These are phyloP conservation scores for Simalia tracyae DNA, from an alignment of 2,797 vertebrate species.

Conservation along the genomic window DNA sequence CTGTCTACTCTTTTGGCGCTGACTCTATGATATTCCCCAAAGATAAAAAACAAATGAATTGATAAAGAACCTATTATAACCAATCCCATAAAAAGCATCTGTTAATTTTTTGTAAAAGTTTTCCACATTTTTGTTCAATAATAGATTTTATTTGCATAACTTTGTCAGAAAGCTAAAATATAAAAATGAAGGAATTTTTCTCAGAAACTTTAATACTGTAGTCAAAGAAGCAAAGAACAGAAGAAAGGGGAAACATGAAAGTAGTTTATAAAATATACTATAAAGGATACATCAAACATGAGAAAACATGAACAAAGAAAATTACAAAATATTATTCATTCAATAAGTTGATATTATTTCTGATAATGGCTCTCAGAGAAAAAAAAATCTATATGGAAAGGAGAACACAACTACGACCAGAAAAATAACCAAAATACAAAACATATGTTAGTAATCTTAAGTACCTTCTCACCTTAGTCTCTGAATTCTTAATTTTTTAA, in stretches of 20 bases:
- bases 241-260: background rate
- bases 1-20: background rate
- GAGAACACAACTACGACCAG: conserved; percentile 32
- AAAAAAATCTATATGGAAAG: background rate
- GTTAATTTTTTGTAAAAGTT: background rate
- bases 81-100: background rate
- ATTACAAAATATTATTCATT: background rate
- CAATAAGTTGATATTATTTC: background rate
- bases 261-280: background rate
- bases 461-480: background rate
- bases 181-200: background rate
- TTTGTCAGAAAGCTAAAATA: background rate
- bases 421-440: background rate
- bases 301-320: background rate
- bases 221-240: background rate
- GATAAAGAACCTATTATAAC: background rate
- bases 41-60: background rate
- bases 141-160: background rate
- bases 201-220: background rate
- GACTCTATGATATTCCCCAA: background rate
- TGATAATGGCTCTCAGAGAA: background rate
- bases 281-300: background rate
- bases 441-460: background rate
- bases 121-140: background rate
- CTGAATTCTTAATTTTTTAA: background rate